phyloP scores from a whole-genome alignment of 2,113 vertebrate genomes.

The Cavia aperea region DNA sequence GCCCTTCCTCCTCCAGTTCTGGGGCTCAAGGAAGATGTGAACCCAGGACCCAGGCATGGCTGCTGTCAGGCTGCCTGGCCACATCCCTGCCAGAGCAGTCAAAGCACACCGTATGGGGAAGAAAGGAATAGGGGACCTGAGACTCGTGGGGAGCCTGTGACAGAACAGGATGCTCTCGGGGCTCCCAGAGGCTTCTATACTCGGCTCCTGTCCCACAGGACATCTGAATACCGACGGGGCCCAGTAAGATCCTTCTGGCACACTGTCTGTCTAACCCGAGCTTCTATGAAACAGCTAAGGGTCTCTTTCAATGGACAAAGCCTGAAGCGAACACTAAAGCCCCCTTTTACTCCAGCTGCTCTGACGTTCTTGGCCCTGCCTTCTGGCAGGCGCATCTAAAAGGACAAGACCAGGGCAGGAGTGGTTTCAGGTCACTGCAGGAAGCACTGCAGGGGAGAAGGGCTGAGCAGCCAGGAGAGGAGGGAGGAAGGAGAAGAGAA shows the following conservation, averaged over 20 bases:
- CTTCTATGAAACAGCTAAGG: background rate
- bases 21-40: background rate
- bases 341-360: conserved; percentile 19
- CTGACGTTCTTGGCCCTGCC: conserved; percentile 7
- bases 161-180: background rate
- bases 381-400: background rate
- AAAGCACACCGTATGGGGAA: background rate
- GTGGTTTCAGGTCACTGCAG: conserved; percentile 16
- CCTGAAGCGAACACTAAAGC: conserved; percentile 22
- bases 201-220: background rate
- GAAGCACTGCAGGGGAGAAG: background rate
- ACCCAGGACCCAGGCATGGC: background rate
- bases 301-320: background rate
- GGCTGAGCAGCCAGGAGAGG: background rate
- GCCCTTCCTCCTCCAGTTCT: background rate
- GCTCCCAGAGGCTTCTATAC: background rate
- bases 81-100: background rate
- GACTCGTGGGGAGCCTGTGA: background rate
- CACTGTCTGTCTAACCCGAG: background rate
- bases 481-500: background rate
- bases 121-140: background rate
- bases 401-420: background rate
- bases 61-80: background rate
- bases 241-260: background rate
- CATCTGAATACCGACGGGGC: background rate